Evolutionary conservation across 1,140 invertebrate species (phyloP), one percentile per base, ranked within the genome.

Genomic region (Anastrepha obliqua): DNA sequence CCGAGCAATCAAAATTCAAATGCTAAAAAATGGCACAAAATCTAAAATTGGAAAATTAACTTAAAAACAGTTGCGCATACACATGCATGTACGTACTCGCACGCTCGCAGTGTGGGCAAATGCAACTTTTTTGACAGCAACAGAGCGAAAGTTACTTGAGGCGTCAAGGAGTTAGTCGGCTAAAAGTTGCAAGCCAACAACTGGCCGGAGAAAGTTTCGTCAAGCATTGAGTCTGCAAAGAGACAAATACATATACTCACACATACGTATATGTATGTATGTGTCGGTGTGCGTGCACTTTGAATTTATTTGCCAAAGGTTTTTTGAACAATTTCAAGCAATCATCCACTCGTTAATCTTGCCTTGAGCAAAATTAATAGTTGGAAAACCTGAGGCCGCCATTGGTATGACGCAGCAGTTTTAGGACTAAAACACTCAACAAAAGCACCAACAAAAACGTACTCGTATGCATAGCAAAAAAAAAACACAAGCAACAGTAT

Each of bases 321-420:
- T 81, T 81, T 81, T 81, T 81, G 74, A 9, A 58, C 74, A 81
- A 74, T 81, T 81, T 81, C 74, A 55, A 20, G 74, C 74, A 81
- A 81, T 81, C 74, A 81, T 81, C 74, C 74, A 81, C 74, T 81
- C 74, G 74, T 81, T 81, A 81, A 81, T 81, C 74, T 81, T 55
- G 74, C 74, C 74, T 81, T 81, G 74, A 81, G 74, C 15, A 81
- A 81, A 81, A 81, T 81, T 81, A 81, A 81, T 81, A 81, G 74
- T 81, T 81, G 74, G 51, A 81, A 81, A 81, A 81, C 74, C 74
- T 51, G 74, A 81, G 51, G 74, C 74, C 17, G 55, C 74, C 74
- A 55, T 2, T n/a, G 74, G 15, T 47, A 81, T 81, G 74, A 81
- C 74, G 20, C 74, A 81, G 74, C 74, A 81, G 47, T 58, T 81